Percentiles rank a stretch among this genome's conserved stretches.
phyloP scores from a whole-genome alignment of 1,140 invertebrate species.

The Drosophila punjabiensis region DNA sequence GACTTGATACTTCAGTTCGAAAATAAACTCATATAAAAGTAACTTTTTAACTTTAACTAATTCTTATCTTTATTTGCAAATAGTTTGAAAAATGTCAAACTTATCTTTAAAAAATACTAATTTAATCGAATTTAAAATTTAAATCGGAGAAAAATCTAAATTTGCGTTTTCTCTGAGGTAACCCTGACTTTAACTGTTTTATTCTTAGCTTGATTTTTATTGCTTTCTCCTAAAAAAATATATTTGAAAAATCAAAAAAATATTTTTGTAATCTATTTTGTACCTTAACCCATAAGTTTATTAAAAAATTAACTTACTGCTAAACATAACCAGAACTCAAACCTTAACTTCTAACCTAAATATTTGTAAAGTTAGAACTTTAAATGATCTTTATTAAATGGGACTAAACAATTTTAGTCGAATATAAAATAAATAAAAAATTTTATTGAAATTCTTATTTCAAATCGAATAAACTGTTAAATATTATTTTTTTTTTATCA shows the following conservation, averaged over 20 bases:
- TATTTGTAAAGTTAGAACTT: too few relatives aligned
- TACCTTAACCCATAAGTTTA: too few relatives aligned
- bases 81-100: neutral
- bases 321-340: too few relatives aligned
- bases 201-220: neutral
- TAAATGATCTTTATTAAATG: too few relatives aligned
- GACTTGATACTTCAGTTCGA: neutral
- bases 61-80: neutral
- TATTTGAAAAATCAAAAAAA: too few relatives aligned
- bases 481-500: neutral
- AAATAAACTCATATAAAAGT: neutral
- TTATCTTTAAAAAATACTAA: neutral
- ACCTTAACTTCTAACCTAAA: too few relatives aligned
- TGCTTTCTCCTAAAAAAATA: neutral
- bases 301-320: too few relatives aligned
- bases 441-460: neutral
- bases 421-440: too few relatives aligned
- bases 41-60: neutral
- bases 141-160: neutral
- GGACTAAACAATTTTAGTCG: too few relatives aligned
- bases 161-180: fast-evolving
- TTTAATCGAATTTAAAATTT: neutral
- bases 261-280: too few relatives aligned
- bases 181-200: neutral
- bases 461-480: fast-evolving